Percentiles rank a stretch among this genome's conserved stretches.
These are phyloP conservation scores for Grammomys surdaster DNA, from an alignment of 2,113 vertebrate species.

Conservation along the genomic window DNA sequence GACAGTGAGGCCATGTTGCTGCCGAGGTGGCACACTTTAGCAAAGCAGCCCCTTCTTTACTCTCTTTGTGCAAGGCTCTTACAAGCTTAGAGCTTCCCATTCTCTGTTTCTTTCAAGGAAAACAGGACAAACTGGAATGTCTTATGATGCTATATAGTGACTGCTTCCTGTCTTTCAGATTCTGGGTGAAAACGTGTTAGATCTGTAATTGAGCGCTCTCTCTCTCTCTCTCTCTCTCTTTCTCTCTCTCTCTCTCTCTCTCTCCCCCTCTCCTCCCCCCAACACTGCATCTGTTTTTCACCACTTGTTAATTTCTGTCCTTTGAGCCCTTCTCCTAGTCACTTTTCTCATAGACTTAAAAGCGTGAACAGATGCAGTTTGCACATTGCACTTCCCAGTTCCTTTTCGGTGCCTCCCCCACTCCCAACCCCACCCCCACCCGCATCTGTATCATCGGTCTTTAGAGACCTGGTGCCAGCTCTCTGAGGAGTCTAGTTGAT, in stretches of 20 bases:
- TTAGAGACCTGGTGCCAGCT: slow-evolving; percentile 52
- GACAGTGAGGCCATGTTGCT: not conserved
- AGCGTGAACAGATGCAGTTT: slow-evolving; percentile 82
- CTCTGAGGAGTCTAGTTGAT: slow-evolving; percentile 47
- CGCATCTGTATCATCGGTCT: slow-evolving; percentile 51
- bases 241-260: slow-evolving; percentile 50
- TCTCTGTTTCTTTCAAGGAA: slow-evolving; percentile 75
- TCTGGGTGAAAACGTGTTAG: slow-evolving; percentile 76
- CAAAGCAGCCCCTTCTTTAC: slow-evolving; percentile 64
- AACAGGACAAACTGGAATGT: slow-evolving; percentile 87
- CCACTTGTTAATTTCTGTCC: slow-evolving; percentile 79
- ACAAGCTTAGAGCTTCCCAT: slow-evolving; percentile 3
- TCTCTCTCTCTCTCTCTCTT: not conserved
- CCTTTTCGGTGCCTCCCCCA: slow-evolving; percentile 75
- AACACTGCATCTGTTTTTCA: slow-evolving; percentile 86
- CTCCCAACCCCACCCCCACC: not conserved
- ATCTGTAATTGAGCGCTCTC: slow-evolving; percentile 77
- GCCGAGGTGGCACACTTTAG: slow-evolving; percentile 71
- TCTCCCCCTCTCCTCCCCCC: slow-evolving; percentile 7
- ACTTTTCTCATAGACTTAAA: slow-evolving; percentile 78
- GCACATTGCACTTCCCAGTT: slow-evolving; percentile 81
- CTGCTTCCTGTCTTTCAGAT: slow-evolving; percentile 80
- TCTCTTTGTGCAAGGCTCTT: not conserved
- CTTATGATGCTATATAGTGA: slow-evolving; percentile 78
- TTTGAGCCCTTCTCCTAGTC: slow-evolving; percentile 77